Conservation (phyloP, 2,113 vertebrate genomes). For the Vidua chalybeata region DNA sequence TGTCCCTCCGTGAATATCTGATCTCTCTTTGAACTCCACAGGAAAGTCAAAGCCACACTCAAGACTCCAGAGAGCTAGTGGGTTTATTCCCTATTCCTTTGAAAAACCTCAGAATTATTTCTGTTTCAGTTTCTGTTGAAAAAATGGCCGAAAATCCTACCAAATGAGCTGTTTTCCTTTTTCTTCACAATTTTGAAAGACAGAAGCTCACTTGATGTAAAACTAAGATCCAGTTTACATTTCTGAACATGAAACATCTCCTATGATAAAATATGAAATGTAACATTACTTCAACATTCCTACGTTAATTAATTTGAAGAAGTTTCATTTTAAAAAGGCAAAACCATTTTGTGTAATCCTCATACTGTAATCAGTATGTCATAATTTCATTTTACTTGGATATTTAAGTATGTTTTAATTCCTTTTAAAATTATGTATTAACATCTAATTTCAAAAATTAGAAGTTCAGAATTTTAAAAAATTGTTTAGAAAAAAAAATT, state of each 20-base stretch:
- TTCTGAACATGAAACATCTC: neutral
- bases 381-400: neutral
- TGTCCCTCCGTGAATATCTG: neutral
- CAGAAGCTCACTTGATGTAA: rapidly evolving
- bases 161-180: neutral
- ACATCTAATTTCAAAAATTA: neutral
- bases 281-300: neutral
- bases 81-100: neutral
- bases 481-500: neutral
- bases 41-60: neutral
- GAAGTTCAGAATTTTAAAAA: neutral
- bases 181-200: neutral
- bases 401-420: neutral
- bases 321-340: neutral
- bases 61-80: neutral
- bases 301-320: neutral
- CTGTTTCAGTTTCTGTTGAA: neutral
- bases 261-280: neutral
- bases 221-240: neutral
- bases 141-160: neutral
- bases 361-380: neutral
- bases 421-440: neutral
- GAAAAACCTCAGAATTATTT: neutral
- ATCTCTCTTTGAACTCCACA: neutral
- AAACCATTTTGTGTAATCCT: neutral